These are phyloP conservation scores for Pandion haliaetus DNA, from an alignment of 2,113 vertebrate genomes.

Conservation along the genomic window DNA sequence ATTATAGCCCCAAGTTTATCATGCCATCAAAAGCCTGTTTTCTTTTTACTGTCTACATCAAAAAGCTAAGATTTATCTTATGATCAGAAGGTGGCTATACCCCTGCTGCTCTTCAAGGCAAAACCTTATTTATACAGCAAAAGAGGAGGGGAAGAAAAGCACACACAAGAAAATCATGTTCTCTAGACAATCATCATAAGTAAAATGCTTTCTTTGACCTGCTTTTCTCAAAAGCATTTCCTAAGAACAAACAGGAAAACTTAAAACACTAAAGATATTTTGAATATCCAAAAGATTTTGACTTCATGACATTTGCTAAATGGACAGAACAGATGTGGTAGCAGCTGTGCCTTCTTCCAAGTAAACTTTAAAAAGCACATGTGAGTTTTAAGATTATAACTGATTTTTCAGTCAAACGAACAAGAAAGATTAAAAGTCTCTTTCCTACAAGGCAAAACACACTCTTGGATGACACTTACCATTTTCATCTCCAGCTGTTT, in stretches of 20 bases:
- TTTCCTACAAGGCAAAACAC: neutral
- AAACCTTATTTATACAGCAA: neutral
- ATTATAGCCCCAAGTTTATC: neutral
- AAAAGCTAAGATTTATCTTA: neutral
- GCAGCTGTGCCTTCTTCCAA: neutral
- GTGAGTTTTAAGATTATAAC: neutral
- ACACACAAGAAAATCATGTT: neutral
- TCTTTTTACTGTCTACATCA: neutral
- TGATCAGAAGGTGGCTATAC: neutral
- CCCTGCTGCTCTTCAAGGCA: neutral
- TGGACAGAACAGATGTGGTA: neutral
- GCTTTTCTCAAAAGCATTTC: neutral
- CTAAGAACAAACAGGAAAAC: neutral
- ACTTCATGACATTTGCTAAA: neutral
- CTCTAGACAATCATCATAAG: neutral
- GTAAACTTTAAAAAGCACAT: neutral
- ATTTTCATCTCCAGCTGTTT: constrained; percentile 89
- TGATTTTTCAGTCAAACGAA: neutral
- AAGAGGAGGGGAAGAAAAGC: neutral
- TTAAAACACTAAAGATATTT: neutral
- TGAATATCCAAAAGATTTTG: neutral
- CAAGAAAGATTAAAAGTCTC: neutral
- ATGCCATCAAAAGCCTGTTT: neutral
- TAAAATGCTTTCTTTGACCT: neutral
- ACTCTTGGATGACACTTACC: constrained; percentile 74